Percentiles rank a stretch among this genome's conserved stretches.
phyloP scores from a whole-genome alignment of 2,797 vertebrate genomes.

The Xenops minutus region DNA sequence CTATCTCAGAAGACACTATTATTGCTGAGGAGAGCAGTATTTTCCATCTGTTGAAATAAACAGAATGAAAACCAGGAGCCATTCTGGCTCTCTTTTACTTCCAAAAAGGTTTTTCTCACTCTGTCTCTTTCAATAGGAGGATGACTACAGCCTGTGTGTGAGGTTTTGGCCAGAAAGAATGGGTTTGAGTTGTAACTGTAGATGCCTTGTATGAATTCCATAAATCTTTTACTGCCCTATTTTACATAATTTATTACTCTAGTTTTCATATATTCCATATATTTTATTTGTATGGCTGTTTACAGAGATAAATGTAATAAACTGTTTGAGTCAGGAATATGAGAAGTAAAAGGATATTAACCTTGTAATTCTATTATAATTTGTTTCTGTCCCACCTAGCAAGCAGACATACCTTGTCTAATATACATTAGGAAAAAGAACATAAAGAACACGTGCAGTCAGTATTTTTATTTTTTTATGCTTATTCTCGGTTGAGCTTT shows the following conservation, averaged over 20 bases:
- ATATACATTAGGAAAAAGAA: not conserved
- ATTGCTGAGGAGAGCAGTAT: not conserved
- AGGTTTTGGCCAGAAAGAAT: not conserved
- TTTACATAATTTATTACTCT: not conserved
- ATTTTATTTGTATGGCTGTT: not conserved
- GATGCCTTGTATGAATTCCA: not conserved
- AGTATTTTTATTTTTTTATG: not conserved
- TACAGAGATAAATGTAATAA: not conserved
- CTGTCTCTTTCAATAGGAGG: not conserved
- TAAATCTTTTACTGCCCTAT: not conserved
- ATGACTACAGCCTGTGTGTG: not conserved
- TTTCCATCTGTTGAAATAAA: not conserved
- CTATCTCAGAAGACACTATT: not conserved
- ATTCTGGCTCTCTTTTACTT: not conserved
- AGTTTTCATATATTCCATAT: not conserved
- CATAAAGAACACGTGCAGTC: not conserved
- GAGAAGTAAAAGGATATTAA: not conserved
- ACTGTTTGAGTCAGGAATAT: not conserved
- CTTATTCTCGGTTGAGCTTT: not conserved
- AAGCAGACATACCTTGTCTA: not conserved
- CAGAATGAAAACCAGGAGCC: not conserved
- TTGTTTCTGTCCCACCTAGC: not conserved
- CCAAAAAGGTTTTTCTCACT: not conserved
- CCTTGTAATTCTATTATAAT: not conserved
- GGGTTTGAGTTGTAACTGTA: not conserved